Evolutionary conservation across 53 echinoderm and acorn worm genomes (phyloP).

Genomic region (Astropecten irregularis): DNA sequence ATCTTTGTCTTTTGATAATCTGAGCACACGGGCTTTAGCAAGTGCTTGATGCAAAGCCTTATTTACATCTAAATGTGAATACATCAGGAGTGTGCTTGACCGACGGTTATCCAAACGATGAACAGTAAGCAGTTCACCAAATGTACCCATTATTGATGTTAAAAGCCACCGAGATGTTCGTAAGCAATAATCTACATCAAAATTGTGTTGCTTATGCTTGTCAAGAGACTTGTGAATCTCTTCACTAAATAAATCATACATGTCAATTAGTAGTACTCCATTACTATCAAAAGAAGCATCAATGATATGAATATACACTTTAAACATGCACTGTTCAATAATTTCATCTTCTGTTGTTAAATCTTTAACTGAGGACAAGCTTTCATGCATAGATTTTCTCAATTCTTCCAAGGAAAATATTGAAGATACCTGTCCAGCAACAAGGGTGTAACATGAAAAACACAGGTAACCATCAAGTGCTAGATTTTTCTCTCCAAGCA

Average conservation of each 20-base stretch:
- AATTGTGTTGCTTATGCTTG: neutral
- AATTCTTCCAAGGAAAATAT: neutral
- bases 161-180: constrained; percentile 30
- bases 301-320: constrained; percentile 15
- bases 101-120: constrained; percentile 13
- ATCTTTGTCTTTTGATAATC: neutral
- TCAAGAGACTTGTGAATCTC: neutral
- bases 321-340: constrained; percentile 19
- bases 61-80: neutral
- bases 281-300: neutral
- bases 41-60: constrained; percentile 2
- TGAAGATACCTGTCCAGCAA: constrained; percentile 18
- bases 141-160: constrained; percentile 18
- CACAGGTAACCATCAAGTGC: constrained; percentile 17
- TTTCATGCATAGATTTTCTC: constrained; percentile 15
- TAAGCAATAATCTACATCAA: neutral
- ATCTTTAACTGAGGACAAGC: neutral
- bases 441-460: constrained; percentile 9
- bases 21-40: neutral
- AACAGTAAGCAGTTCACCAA: neutral
- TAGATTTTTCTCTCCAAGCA: neutral
- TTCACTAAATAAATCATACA: constrained; percentile 11
- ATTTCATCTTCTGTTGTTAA: constrained; percentile 1
- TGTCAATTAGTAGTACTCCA: neutral
- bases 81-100: constrained; percentile 11